Conservation (phyloP, 2,888 invertebrate genomes). For the Polia nebulosa region DNA sequence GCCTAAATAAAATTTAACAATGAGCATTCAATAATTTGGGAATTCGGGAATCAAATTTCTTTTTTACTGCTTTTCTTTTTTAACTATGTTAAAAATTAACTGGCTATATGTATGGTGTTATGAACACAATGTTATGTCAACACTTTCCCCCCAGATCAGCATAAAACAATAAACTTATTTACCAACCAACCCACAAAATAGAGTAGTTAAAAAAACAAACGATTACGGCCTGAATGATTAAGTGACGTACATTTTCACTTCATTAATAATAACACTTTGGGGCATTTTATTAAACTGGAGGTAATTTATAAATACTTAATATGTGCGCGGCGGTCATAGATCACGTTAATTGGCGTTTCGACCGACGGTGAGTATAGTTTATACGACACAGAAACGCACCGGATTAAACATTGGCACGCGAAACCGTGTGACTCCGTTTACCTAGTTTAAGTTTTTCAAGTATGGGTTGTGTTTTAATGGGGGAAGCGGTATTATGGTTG, state of each 20-base stretch:
- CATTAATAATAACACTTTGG: conserved; percentile 87
- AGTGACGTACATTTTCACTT: conserved; percentile 83
- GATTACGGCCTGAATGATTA: conserved; percentile 80
- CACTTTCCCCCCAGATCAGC: conserved; percentile 19
- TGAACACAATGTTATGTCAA: conserved; percentile 7
- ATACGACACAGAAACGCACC: conserved; percentile 76
- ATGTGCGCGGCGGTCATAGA: conserved; percentile 83
- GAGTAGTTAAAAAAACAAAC: conserved; percentile 65
- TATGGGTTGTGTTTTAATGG: conserved; percentile 40
- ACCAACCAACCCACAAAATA: conserved; percentile 56
- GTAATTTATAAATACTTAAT: conserved; percentile 87
- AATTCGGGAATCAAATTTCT: no score
- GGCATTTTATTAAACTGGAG: conserved; percentile 84
- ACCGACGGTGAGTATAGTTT: conserved; percentile 79
- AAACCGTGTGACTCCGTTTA: conserved; percentile 63
- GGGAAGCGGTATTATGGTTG: conserved; percentile 13
- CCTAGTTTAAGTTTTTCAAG: conserved; percentile 45
- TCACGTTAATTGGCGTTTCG: conserved; percentile 87
- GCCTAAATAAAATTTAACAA: no score
- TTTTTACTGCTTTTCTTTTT: no score
- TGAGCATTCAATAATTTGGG: no score
- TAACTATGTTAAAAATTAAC: background rate
- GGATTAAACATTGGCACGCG: conserved; percentile 82
- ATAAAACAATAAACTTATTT: conserved; percentile 59
- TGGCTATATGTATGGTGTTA: background rate